Evolutionary conservation across 1,140 invertebrate genomes (phyloP).

Genomic region (Oedothorax gibbosus): DNA sequence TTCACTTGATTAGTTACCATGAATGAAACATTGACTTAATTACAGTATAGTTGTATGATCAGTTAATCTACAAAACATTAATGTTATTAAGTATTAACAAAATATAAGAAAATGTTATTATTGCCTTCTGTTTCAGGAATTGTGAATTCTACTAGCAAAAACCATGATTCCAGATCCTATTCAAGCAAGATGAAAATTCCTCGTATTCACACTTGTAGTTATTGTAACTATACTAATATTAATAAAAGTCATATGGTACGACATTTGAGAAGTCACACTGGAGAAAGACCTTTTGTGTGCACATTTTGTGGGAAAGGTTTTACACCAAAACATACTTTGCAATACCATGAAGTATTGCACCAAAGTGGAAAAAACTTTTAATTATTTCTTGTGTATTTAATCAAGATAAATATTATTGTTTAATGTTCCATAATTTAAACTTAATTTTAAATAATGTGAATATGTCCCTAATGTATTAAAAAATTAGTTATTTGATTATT

Average conservation of each 20-base stretch:
- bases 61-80: background rate
- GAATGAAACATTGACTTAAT: no score
- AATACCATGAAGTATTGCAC: constrained; percentile 69
- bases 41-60: no score
- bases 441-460: constrained; percentile 9
- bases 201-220: background rate
- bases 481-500: background rate
- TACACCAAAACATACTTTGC: constrained; percentile 74
- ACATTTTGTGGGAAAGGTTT: constrained; percentile 70
- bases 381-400: background rate
- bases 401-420: constrained; percentile 5
- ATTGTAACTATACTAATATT: constrained; percentile 29
- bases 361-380: background rate
- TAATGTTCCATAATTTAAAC: background rate
- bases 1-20: no score
- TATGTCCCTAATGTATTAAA: background rate
- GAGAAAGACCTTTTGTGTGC: constrained; percentile 65
- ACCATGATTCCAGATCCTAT: background rate
- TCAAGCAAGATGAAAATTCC: background rate
- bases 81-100: background rate
- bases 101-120: background rate
- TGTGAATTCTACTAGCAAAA: background rate
- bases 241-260: constrained; percentile 16
- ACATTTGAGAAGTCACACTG: constrained; percentile 56
- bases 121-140: background rate